Conservation (phyloP, 64 coral and sea anemone genomes). For the Pachyseris speciosa region DNA sequence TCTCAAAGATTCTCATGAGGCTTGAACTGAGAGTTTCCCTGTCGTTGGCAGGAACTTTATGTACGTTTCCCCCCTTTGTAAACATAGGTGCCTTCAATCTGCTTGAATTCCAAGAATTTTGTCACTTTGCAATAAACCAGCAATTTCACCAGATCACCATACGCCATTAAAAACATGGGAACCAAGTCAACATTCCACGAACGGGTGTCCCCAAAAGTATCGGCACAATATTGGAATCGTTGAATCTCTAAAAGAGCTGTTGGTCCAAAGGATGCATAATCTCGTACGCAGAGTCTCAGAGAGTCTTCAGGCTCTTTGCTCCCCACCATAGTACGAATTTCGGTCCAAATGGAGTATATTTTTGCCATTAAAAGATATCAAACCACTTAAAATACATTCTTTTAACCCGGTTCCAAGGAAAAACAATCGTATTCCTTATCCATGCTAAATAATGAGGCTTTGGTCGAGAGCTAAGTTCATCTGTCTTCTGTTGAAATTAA, state of each 20-base stretch:
- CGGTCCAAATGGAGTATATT: constrained; percentile 88
- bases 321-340: constrained; percentile 86
- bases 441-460: constrained; percentile 53
- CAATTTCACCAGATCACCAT: constrained; percentile 85
- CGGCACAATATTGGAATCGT: constrained; percentile 24
- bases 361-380: constrained; percentile 75
- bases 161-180: constrained; percentile 93
- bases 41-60: constrained; percentile 87
- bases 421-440: constrained; percentile 92
- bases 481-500: no score
- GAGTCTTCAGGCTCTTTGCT: constrained; percentile 84
- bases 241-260: constrained; percentile 74
- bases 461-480: no score
- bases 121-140: constrained; percentile 81
- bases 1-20: constrained; percentile 93
- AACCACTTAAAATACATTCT: constrained; percentile 92
- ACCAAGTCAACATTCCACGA: constrained; percentile 92
- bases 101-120: constrained; percentile 89
- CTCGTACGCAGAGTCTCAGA: no score
- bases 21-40: constrained; percentile 73
- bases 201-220: constrained; percentile 62
- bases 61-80: constrained; percentile 65
- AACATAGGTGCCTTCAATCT: constrained; percentile 89
- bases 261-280: constrained; percentile 72
- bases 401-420: constrained; percentile 93